Conservation (phyloP, 2,113 vertebrate species). For the Lycaon pictus region DNA sequence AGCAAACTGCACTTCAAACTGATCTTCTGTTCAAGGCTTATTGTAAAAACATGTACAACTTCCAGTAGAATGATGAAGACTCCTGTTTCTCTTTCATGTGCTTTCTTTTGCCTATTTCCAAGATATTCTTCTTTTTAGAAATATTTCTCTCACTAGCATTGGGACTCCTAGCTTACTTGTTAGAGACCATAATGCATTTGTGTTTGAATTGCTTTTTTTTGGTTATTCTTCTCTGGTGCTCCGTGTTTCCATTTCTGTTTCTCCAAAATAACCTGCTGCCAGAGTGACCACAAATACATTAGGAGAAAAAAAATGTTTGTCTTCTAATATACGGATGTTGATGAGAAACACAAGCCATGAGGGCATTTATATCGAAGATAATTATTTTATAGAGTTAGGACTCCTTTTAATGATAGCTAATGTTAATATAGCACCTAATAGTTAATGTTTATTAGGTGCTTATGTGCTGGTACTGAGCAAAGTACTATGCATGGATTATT, state of each 20-base stretch:
- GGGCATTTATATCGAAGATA: not conserved
- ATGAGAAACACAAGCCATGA: not conserved
- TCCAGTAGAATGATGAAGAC: not conserved
- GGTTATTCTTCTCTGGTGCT: not conserved
- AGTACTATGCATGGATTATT: not conserved
- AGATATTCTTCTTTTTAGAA: not conserved
- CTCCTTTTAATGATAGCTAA: conserved; percentile 3
- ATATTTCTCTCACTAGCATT: not conserved
- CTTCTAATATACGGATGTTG: not conserved
- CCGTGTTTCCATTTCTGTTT: conserved; percentile 45
- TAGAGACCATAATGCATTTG: not conserved
- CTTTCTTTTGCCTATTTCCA: not conserved
- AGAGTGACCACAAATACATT: conserved; percentile 13
- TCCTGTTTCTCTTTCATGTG: not conserved
- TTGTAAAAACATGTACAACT: not conserved
- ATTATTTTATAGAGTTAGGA: not conserved
- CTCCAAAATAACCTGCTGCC: conserved; percentile 9
- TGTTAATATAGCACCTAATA: not conserved
- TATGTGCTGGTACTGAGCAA: not conserved
- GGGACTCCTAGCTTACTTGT: not conserved
- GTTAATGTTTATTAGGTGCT: conserved; percentile 15
- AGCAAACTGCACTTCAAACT: not conserved
- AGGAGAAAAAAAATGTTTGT: not conserved
- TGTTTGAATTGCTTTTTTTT: not conserved
- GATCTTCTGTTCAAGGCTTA: not conserved